Conservation (phyloP, 2,888 invertebrate species). For the Pseudanteris insignis region DNA sequence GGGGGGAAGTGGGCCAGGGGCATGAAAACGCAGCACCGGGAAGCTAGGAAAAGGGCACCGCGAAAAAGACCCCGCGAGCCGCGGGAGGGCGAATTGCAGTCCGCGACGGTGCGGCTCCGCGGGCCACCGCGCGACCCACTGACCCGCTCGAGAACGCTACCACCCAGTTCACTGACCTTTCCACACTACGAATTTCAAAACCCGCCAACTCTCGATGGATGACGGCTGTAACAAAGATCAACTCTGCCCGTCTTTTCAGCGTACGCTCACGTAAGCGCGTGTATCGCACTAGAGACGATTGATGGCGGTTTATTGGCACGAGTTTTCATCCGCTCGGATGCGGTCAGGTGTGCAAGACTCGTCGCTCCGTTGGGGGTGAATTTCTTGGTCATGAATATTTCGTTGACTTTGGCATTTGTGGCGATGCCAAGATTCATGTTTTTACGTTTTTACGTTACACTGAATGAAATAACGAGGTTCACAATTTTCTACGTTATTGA, state of each 20-base stretch:
- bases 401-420: no score
- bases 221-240: constrained; percentile 35
- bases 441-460: no score
- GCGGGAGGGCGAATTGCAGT: constrained; percentile 54
- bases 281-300: constrained; percentile 14
- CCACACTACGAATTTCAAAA: constrained; percentile 55
- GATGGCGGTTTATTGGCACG: no score
- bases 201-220: constrained; percentile 45
- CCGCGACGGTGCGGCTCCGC: constrained; percentile 62
- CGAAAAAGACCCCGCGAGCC: constrained; percentile 4
- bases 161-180: constrained; percentile 65
- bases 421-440: no score
- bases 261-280: constrained; percentile 12
- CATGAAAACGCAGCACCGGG: constrained; percentile 1
- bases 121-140: constrained; percentile 77
- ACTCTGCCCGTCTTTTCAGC: constrained; percentile 21
- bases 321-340: no score
- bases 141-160: constrained; percentile 69
- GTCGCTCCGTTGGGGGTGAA: no score
- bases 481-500: no score
- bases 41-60: constrained; percentile 3
- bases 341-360: no score
- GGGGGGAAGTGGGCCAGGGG: not conserved
- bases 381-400: no score
- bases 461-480: no score